These are phyloP conservation scores for Emydoidea blandingii DNA, from an alignment of 2,797 vertebrate species.

Conservation along the genomic window DNA sequence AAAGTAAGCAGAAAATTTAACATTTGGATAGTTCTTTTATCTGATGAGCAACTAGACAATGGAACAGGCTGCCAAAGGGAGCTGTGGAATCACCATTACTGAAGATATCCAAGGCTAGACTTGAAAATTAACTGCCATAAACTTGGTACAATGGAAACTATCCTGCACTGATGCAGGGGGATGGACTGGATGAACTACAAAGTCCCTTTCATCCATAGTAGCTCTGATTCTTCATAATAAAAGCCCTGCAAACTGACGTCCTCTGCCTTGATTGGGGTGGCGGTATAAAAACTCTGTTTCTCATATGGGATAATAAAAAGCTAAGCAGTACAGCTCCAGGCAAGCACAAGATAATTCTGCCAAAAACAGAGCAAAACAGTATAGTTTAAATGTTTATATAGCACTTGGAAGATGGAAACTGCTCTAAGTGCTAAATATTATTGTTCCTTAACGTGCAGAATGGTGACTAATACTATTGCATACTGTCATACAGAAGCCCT, in stretches of 20 bases:
- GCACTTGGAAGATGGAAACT: slow-evolving; percentile 51
- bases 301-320: neutral
- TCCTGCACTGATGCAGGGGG: neutral
- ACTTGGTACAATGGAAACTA: neutral
- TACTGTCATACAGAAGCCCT: slow-evolving; percentile 50
- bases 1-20: neutral
- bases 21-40: neutral
- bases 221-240: neutral
- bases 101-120: neutral
- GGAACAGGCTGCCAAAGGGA: neutral
- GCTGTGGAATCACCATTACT: neutral
- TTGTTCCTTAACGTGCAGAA: slow-evolving; percentile 59
- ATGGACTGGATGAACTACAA: neutral
- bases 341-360: slow-evolving; percentile 17
- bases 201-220: neutral
- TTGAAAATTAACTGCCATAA: neutral
- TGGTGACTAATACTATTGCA: slow-evolving; percentile 57
- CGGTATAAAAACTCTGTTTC: slow-evolving; percentile 20
- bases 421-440: slow-evolving; percentile 58
- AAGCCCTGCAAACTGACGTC: neutral
- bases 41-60: neutral
- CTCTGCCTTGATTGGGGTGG: neutral
- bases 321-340: slow-evolving; percentile 27
- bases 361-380: neutral
- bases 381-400: slow-evolving; percentile 47